phyloP scores from a whole-genome alignment of 2,797 vertebrate species.

The Limosa lapponica region DNA sequence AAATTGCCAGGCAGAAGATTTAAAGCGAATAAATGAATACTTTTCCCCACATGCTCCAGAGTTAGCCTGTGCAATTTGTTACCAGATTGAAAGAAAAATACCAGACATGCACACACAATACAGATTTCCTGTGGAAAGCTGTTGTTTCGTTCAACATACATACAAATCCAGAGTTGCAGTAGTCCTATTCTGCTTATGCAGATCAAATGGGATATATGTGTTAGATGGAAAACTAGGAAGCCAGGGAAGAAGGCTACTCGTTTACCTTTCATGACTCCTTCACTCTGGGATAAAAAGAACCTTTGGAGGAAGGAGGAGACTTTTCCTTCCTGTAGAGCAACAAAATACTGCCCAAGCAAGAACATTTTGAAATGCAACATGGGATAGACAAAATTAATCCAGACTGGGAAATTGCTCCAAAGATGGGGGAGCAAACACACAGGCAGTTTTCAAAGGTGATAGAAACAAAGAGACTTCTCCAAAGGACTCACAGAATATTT shows the following conservation, averaged over 20 bases:
- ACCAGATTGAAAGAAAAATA: neutral
- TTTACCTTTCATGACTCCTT: neutral
- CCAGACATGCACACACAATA: neutral
- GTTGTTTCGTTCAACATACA: neutral
- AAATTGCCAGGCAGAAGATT: neutral
- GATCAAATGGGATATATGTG: neutral
- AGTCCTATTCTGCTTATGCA: neutral
- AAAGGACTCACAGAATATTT: neutral
- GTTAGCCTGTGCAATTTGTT: neutral
- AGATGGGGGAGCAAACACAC: neutral
- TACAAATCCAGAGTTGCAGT: neutral
- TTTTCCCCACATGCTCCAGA: neutral
- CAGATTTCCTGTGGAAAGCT: neutral
- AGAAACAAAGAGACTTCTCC: neutral
- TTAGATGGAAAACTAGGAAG: neutral
- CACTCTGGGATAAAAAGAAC: neutral
- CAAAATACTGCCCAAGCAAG: neutral
- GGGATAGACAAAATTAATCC: neutral
- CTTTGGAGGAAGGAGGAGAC: neutral
- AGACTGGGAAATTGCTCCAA: neutral
- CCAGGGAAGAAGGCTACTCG: neutral
- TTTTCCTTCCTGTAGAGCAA: neutral
- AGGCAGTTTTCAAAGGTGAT: neutral
- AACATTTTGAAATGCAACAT: neutral
- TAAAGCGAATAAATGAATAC: neutral